These are phyloP conservation scores for Glomeris maerens DNA, from an alignment of 1,140 invertebrate species.

Conservation along the genomic window DNA sequence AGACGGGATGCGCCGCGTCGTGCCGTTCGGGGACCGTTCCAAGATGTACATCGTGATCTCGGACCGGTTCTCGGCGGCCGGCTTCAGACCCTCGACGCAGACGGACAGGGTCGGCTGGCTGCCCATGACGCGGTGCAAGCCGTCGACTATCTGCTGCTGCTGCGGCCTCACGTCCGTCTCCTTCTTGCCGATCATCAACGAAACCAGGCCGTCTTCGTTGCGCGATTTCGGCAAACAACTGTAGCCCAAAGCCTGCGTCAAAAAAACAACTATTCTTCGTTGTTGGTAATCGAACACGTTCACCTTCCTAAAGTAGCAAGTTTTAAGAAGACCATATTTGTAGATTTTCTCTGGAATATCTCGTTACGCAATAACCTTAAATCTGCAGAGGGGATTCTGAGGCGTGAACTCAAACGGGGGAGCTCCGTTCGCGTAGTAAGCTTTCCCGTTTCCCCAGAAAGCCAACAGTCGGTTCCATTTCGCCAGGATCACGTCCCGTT, in stretches of 20 bases:
- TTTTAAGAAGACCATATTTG: too few relatives aligned
- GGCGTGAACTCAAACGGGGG: constrained; percentile 67
- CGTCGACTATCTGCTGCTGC: constrained; percentile 53
- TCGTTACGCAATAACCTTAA: too few relatives aligned
- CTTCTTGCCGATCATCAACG: constrained; percentile 63
- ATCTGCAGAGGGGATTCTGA: constrained; percentile 78
- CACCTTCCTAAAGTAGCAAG: too few relatives aligned
- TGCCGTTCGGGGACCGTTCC: constrained; percentile 41
- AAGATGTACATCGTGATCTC: constrained; percentile 64
- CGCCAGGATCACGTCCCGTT: constrained; percentile 74
- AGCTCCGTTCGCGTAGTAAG: constrained; percentile 53
- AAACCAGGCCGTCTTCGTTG: constrained; percentile 74
- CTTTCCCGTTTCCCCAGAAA: constrained; percentile 73
- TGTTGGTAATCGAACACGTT: neutral
- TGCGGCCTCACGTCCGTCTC: constrained; percentile 55
- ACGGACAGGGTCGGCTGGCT: constrained; percentile 69
- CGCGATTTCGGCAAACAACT: constrained; percentile 63
- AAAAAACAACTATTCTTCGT: constrained; percentile 1
- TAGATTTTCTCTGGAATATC: too few relatives aligned
- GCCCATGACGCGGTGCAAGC: constrained; percentile 46
- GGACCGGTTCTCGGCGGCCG: constrained; percentile 49
- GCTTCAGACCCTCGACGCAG: constrained; percentile 56
- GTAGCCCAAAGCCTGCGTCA: constrained; percentile 59
- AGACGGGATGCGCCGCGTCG: constrained; percentile 21
- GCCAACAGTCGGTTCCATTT: constrained; percentile 90